Percentiles rank a stretch among this genome's conserved stretches.
These are phyloP conservation scores for Prolemur simus DNA, from an alignment of 2,113 vertebrate species.

Conservation along the genomic window DNA sequence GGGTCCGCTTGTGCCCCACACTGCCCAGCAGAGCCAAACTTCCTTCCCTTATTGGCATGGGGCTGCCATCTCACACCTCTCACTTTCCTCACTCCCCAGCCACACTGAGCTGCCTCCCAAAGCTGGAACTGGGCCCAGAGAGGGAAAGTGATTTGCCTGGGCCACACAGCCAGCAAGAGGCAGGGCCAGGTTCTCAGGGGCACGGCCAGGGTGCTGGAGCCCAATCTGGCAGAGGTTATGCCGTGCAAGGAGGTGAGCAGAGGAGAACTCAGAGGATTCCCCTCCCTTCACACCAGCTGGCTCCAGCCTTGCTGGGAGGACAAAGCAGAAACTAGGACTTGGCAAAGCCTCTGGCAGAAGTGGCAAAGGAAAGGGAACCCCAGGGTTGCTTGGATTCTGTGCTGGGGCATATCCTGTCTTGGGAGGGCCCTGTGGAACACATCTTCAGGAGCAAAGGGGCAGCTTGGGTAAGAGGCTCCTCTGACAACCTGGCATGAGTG, in stretches of 20 bases:
- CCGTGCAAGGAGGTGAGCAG: neutral
- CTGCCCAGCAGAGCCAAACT: neutral
- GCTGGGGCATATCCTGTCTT: neutral
- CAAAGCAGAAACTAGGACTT: neutral
- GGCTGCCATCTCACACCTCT: slow-evolving; percentile 15
- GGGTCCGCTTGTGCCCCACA: rapidly evolving
- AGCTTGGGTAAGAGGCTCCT: neutral
- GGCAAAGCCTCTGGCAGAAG: neutral
- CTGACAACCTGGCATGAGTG: neutral
- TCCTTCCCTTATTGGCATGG: neutral
- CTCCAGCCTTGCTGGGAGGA: neutral
- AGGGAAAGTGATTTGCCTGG: neutral
- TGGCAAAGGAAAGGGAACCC: neutral
- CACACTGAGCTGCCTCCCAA: neutral
- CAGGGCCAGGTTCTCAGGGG: neutral
- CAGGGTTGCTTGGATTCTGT: neutral
- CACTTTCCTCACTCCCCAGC: neutral
- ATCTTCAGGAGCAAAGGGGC: neutral
- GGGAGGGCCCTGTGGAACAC: neutral
- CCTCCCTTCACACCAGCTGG: neutral
- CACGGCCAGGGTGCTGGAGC: neutral
- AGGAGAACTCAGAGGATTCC: neutral
- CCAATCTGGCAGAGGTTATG: neutral
- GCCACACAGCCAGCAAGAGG: neutral
- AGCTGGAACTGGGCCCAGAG: slow-evolving; percentile 41